Evolutionary conservation across 2,113 vertebrate genomes (phyloP).

Genomic region (Esox niger): DNA sequence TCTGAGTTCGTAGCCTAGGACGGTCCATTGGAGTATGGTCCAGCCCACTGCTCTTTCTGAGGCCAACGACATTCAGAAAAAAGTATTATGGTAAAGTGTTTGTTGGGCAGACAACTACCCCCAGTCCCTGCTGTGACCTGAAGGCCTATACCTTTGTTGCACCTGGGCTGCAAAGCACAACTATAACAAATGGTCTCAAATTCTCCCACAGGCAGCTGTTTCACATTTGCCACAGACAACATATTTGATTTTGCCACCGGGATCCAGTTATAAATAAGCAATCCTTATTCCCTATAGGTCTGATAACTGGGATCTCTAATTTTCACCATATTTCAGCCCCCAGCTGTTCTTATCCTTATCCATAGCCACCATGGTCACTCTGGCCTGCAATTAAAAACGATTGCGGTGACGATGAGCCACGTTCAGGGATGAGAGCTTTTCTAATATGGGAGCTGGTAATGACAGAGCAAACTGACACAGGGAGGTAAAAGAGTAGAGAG

Average conservation of each 20-base stretch:
- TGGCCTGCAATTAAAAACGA: slow-evolving; percentile 68
- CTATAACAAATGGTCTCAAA: background rate
- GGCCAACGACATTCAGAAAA: too few species aligned
- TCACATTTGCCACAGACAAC: background rate
- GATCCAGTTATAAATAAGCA: background rate
- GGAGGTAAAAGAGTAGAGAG: slow-evolving; percentile 43
- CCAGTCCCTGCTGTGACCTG: background rate
- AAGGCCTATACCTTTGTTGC: background rate
- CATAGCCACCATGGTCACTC: slow-evolving; percentile 31
- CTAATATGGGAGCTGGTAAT: slow-evolving; percentile 62
- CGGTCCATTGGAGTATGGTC: too few species aligned
- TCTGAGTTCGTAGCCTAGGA: too few species aligned
- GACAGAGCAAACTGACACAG: slow-evolving; percentile 63
- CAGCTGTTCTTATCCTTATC: slow-evolving; percentile 54
- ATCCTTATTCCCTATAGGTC: slow-evolving; percentile 12
- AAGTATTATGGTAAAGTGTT: background rate
- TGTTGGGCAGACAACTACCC: background rate
- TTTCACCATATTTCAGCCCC: slow-evolving; percentile 50
- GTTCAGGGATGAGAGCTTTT: slow-evolving; percentile 46
- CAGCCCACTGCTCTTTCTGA: too few species aligned
- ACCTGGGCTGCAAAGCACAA: background rate
- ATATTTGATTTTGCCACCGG: background rate
- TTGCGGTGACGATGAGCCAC: slow-evolving; percentile 44
- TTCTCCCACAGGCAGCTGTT: background rate
- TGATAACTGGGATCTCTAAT: slow-evolving; percentile 66